Conservation (phyloP, 2,113 vertebrate genomes). For the Isurus oxyrinchus region DNA sequence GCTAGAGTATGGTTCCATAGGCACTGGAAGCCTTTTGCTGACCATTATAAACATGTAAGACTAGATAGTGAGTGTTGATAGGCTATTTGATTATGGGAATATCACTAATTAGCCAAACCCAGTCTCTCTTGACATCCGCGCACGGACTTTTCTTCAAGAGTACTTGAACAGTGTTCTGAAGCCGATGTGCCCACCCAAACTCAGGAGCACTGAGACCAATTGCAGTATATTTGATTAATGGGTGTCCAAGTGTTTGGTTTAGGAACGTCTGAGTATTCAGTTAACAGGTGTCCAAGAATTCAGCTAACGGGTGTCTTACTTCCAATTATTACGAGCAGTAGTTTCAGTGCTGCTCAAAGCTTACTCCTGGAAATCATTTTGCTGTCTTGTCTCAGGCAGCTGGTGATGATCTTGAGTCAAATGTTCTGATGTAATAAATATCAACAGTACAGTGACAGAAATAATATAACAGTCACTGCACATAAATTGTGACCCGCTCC, state of each 20-base stretch:
- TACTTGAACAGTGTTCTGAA: neutral
- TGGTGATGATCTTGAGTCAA: neutral
- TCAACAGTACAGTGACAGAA: neutral
- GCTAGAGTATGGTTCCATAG: neutral
- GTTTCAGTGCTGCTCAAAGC: neutral
- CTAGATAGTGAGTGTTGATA: neutral
- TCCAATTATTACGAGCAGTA: neutral
- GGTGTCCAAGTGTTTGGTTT: neutral
- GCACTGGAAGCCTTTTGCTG: neutral
- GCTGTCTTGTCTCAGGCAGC: neutral
- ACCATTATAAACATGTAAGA: neutral
- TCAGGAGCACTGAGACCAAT: neutral
- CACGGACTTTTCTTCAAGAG: neutral
- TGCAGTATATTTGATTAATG: neutral
- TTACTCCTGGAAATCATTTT: neutral
- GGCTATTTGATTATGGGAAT: neutral
- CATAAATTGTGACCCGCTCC: constrained; percentile 9
- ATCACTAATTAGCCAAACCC: neutral
- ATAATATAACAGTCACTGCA: neutral
- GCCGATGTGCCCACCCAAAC: neutral
- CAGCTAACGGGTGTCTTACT: neutral
- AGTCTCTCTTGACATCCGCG: neutral
- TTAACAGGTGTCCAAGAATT: neutral
- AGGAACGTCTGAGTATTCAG: neutral
- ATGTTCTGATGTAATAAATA: constrained; percentile 7